Conservation (phyloP, 2,113 vertebrate species). For the Serilophus lunatus region DNA sequence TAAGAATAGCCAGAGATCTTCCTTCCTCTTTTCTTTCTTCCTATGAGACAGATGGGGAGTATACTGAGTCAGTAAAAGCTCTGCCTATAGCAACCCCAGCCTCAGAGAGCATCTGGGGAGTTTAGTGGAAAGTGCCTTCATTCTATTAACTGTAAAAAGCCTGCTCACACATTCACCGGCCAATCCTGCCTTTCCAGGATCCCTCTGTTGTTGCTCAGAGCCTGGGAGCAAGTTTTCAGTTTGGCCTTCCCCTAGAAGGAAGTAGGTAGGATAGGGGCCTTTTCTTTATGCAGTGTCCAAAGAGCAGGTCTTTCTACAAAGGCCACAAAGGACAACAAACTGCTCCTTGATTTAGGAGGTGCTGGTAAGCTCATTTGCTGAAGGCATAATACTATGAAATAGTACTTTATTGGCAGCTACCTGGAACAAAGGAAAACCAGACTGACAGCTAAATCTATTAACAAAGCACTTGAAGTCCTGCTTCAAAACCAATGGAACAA, state of each 20-base stretch:
- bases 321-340: background rate
- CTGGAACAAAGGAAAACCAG: slow-evolving; percentile 1
- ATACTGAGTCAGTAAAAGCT: background rate
- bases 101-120: background rate
- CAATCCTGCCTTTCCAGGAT: background rate
- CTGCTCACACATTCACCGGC: background rate
- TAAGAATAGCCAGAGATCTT: background rate
- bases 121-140: background rate
- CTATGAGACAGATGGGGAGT: background rate
- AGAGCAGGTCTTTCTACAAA: background rate
- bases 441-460: background rate
- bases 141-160: background rate
- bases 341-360: background rate
- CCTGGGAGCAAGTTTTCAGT: background rate
- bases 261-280: background rate
- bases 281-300: background rate
- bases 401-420: slow-evolving; percentile 3
- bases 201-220: background rate
- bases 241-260: background rate
- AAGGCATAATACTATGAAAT: background rate
- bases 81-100: background rate
- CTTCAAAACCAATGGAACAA: background rate
- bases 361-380: background rate
- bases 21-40: background rate
- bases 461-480: background rate